phyloP scores from a whole-genome alignment of 2,113 vertebrate genomes.

The Eulacestoma nigropectus region DNA sequence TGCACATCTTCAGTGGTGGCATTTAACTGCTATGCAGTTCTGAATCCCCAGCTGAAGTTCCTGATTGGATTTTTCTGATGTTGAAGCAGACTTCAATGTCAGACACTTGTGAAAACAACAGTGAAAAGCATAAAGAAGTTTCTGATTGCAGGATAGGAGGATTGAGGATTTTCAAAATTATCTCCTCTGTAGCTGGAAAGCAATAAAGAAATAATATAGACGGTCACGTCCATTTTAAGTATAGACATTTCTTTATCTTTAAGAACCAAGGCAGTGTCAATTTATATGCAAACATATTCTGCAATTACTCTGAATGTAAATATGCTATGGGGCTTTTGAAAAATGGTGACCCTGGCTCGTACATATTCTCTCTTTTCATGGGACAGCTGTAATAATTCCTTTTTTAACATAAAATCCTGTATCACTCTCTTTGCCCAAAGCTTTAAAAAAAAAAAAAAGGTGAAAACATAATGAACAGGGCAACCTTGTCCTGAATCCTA shows the following conservation, averaged over 20 bases:
- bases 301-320: constrained; percentile 51
- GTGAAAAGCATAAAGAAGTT: neutral
- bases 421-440: constrained; percentile 16
- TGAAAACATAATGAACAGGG: constrained; percentile 61
- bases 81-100: neutral
- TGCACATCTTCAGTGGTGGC: neutral
- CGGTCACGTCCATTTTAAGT: neutral
- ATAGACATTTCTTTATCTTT: constrained; percentile 14
- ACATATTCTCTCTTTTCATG: neutral
- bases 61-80: neutral
- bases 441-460: neutral
- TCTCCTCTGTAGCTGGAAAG: constrained; percentile 6
- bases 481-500: constrained; percentile 77
- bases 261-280: constrained; percentile 14
- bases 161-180: neutral
- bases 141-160: neutral
- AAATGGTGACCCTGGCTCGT: neutral
- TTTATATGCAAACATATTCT: constrained; percentile 53
- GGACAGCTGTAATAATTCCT: neutral
- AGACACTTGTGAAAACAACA: neutral
- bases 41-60: neutral
- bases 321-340: neutral
- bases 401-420: neutral
- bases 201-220: constrained; percentile 9
- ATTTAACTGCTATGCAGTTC: neutral